Conservation (phyloP, 2,797 vertebrate species). For the Graptemys geographica region DNA sequence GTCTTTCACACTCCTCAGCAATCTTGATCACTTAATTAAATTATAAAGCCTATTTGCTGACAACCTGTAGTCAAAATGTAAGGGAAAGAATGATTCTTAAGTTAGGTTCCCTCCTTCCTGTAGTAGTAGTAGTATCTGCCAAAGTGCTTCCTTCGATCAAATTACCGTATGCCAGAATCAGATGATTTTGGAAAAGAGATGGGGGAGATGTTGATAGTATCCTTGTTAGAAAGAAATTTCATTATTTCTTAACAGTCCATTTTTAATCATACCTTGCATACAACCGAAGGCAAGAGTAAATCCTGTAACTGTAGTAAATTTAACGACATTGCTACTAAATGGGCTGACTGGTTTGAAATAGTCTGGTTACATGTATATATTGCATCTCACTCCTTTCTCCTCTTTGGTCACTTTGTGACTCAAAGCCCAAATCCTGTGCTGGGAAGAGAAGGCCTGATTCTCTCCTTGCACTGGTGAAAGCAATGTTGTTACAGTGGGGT, state of each 20-base stretch:
- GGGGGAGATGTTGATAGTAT: neutral
- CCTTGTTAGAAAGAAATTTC: neutral
- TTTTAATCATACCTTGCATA: neutral
- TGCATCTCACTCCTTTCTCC: neutral
- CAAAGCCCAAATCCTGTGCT: neutral
- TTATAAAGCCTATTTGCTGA: constrained; percentile 55
- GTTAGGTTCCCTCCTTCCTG: neutral
- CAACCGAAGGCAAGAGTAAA: neutral
- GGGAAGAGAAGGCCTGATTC: neutral
- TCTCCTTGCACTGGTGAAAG: constrained; percentile 1
- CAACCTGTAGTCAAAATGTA: neutral
- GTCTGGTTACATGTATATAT: neutral
- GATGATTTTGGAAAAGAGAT: neutral
- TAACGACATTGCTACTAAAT: neutral
- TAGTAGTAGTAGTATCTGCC: neutral
- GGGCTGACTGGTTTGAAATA: neutral
- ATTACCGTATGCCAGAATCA: neutral
- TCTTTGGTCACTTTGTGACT: neutral
- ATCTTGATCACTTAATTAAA: constrained; percentile 49
- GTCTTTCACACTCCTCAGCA: constrained; percentile 47
- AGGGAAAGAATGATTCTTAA: neutral
- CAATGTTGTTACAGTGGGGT: neutral
- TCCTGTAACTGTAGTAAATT: neutral
- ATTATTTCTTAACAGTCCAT: neutral
- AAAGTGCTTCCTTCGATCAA: constrained; percentile 17